Conservation (phyloP, 2,797 vertebrate species). For the Sebastes cheni region DNA sequence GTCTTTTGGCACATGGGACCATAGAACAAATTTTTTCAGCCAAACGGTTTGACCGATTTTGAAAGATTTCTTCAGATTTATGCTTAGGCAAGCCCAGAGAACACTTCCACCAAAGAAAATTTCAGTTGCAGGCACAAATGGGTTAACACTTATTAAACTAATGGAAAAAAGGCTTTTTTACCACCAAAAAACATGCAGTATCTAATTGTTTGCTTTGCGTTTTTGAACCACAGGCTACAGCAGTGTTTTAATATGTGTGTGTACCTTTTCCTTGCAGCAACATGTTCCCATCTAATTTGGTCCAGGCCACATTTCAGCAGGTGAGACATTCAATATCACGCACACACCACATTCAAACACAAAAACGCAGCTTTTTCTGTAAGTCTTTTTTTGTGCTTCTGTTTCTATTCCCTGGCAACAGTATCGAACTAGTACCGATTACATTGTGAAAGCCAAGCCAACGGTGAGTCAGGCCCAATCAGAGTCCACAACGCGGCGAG, state of each 20-base stretch:
- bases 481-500: slow-evolving; percentile 81
- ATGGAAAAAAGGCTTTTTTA: not conserved
- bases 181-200: not conserved
- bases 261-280: slow-evolving; percentile 83
- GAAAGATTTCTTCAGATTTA: not conserved
- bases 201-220: not conserved
- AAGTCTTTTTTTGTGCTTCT: not conserved
- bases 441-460: slow-evolving; percentile 84
- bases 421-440: slow-evolving; percentile 93
- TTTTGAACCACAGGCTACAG: not conserved
- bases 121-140: not conserved
- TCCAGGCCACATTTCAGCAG: slow-evolving; percentile 98
- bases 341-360: not conserved
- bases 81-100: not conserved
- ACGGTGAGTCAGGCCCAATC: slow-evolving; percentile 63
- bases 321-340: slow-evolving; percentile 72
- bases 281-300: slow-evolving; percentile 97
- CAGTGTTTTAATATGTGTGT: not conserved
- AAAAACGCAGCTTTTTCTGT: not conserved
- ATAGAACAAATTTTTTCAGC: no score
- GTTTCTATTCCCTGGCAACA: slow-evolving; percentile 66
- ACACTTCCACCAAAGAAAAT: not conserved
- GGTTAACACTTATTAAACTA: not conserved
- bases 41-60: not conserved
- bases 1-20: no score